Evolutionary conservation across 2,888 invertebrate genomes (phyloP).

Genomic region (Ochropleura leucogaster): DNA sequence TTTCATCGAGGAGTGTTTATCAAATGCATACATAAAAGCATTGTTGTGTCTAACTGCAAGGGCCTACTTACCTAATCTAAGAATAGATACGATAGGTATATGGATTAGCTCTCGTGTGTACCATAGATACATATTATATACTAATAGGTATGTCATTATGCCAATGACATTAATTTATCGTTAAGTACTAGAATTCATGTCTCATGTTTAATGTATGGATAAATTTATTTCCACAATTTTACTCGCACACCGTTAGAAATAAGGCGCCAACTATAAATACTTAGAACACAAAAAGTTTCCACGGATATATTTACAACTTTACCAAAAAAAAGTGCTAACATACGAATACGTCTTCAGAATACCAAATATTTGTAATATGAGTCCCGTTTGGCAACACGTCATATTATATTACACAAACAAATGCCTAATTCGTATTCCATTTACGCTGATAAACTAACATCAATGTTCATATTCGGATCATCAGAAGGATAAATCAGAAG

Average conservation of each 20-base stretch:
- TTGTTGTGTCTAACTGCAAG: neutral
- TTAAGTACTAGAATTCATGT: slow-evolving; percentile 15
- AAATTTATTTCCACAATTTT: slow-evolving; percentile 30
- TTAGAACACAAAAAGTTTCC: slow-evolving; percentile 13
- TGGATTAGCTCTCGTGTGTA: slow-evolving; percentile 1
- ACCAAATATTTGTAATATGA: slow-evolving; percentile 26
- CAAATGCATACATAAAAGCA: too few species aligned
- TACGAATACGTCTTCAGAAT: slow-evolving; percentile 42
- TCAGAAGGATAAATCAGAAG: neutral
- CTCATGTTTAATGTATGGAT: slow-evolving; percentile 40
- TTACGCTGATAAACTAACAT: slow-evolving; percentile 14
- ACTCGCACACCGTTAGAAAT: slow-evolving; percentile 29
- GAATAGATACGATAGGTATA: neutral
- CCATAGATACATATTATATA: neutral
- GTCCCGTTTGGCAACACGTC: slow-evolving; percentile 23
- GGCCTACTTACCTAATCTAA: neutral
- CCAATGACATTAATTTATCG: slow-evolving; percentile 40
- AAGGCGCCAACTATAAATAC: slow-evolving; percentile 51
- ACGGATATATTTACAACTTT: slow-evolving; percentile 37
- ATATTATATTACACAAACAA: slow-evolving; percentile 15
- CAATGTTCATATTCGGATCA: neutral
- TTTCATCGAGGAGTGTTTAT: too few species aligned
- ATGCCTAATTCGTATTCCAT: slow-evolving; percentile 9
- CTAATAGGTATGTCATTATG: slow-evolving; percentile 32
- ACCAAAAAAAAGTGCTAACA: slow-evolving; percentile 30